phyloP scores from a whole-genome alignment of 1,140 invertebrate species.

The Paralvinella palmiformis region DNA sequence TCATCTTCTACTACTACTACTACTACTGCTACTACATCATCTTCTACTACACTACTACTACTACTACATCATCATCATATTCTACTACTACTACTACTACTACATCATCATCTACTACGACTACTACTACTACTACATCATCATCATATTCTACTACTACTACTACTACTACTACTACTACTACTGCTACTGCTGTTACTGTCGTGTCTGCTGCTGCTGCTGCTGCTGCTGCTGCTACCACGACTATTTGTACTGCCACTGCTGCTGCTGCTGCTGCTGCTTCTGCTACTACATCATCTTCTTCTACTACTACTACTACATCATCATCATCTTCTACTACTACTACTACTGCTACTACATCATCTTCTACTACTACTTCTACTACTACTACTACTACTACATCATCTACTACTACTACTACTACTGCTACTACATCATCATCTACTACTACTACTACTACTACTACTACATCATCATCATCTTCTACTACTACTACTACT shows the following conservation, averaged over 20 bases:
- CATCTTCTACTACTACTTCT: conserved; percentile 1
- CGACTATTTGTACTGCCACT: too few species aligned
- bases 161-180: background rate
- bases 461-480: background rate
- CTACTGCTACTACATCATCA: too few species aligned
- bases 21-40: too few species aligned
- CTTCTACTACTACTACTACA: background rate
- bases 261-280: too few species aligned
- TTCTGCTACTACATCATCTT: too few species aligned
- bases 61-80: background rate
- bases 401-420: background rate
- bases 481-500: background rate
- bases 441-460: background rate
- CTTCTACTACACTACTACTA: background rate
- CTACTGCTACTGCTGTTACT: too few species aligned
- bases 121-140: too few species aligned
- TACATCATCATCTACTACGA: too few species aligned
- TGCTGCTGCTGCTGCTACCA: conserved; percentile 14
- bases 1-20: background rate
- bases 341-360: too few species aligned
- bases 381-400: background rate
- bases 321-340: background rate
- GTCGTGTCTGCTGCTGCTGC: too few species aligned
- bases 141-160: too few species aligned
- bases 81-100: too few species aligned